Conservation (phyloP, 2,797 vertebrate species). For the Erpetoichthys calabaricus region DNA sequence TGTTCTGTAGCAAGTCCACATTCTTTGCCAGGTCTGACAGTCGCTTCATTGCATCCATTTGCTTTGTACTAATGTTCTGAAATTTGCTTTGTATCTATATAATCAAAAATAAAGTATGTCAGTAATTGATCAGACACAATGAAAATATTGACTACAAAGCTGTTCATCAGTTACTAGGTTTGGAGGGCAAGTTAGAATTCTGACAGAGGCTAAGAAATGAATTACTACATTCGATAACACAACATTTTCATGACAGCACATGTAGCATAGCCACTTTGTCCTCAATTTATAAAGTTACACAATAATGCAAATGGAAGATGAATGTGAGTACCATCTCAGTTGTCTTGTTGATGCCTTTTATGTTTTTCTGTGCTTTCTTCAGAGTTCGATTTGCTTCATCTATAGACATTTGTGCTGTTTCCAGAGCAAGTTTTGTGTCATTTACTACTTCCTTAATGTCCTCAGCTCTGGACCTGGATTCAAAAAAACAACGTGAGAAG, state of each 20-base stretch:
- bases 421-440: constrained; percentile 37
- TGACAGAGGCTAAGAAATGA: too few relatives aligned
- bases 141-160: too few relatives aligned
- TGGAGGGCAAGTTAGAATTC: background rate
- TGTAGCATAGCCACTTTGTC: too few relatives aligned
- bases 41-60: constrained; percentile 44
- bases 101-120: background rate
- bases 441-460: constrained; percentile 33
- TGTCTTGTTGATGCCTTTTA: constrained; percentile 36
- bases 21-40: constrained; percentile 43
- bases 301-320: too few relatives aligned
- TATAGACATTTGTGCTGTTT: constrained; percentile 31
- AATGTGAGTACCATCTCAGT: constrained; percentile 30
- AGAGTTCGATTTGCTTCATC: constrained; percentile 36
- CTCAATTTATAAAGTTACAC: too few relatives aligned
- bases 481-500: background rate
- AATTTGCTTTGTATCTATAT: constrained; percentile 44
- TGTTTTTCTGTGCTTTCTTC: constrained; percentile 29
- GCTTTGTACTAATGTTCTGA: constrained; percentile 38
- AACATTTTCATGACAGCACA: too few relatives aligned
- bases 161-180: background rate
- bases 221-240: too few relatives aligned
- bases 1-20: constrained; percentile 43
- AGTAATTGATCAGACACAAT: background rate
- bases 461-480: constrained; percentile 47